phyloP scores from a whole-genome alignment of 2,113 vertebrate species.

The Rhipidura dahli region DNA sequence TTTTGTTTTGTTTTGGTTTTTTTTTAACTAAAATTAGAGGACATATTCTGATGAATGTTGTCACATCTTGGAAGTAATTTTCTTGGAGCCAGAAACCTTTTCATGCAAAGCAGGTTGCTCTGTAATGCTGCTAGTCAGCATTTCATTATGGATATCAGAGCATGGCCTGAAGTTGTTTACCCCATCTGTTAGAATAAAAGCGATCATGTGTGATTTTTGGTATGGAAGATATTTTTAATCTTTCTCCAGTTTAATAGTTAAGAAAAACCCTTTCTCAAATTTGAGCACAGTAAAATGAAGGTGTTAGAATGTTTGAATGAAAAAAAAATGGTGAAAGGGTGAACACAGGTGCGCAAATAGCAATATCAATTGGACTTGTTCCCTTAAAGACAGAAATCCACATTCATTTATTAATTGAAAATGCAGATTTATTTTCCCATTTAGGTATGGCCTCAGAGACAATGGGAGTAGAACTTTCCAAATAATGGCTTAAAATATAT shows the following conservation, averaged over 20 bases:
- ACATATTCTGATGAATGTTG: not conserved
- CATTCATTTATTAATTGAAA: not conserved
- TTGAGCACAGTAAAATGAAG: not conserved
- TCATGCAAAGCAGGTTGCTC: not conserved
- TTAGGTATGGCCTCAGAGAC: not conserved
- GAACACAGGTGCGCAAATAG: not conserved
- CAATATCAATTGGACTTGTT: not conserved
- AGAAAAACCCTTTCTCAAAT: not conserved
- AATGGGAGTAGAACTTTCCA: not conserved
- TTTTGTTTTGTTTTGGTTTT: not conserved
- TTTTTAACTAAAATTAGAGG: not conserved
- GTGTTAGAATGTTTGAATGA: not conserved
- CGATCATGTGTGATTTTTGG: not conserved
- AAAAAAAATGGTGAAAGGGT: not conserved
- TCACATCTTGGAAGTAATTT: not conserved
- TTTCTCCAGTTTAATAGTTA: not conserved
- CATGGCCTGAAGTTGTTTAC: not conserved
- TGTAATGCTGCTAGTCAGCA: not conserved
- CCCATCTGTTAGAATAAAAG: not conserved
- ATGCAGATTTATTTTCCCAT: not conserved
- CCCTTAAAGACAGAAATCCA: not conserved
- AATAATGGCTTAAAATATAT: not conserved
- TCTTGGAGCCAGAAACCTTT: not conserved
- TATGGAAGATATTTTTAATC: not conserved
- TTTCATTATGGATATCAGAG: not conserved